These are phyloP conservation scores for Pedetes capensis DNA, from an alignment of 2,113 vertebrate species.

Conservation along the genomic window DNA sequence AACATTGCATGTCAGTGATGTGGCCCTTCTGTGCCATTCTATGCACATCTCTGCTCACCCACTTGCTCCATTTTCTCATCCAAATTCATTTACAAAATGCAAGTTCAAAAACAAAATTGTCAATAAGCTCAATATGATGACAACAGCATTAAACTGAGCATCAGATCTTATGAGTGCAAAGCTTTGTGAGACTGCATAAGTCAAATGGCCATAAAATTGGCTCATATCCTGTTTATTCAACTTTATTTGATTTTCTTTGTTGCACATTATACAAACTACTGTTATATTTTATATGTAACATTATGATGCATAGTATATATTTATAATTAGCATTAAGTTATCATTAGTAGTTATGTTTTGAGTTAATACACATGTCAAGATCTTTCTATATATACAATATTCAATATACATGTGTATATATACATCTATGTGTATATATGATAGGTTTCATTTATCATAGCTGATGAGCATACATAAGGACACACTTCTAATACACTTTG, in stretches of 20 bases:
- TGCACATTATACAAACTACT: background rate
- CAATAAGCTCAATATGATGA: background rate
- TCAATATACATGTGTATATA: background rate
- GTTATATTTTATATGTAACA: background rate
- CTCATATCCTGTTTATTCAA: background rate
- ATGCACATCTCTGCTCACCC: background rate
- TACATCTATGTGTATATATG: background rate
- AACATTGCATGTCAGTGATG: background rate
- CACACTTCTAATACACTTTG: background rate
- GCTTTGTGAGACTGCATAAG: rapidly evolving
- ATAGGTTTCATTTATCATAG: background rate
- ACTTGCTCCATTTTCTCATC: background rate
- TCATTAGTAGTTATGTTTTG: background rate
- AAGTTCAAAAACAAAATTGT: background rate
- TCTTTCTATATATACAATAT: background rate
- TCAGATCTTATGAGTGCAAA: background rate
- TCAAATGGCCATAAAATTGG: background rate
- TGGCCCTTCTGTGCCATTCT: too few relatives aligned
- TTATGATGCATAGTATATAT: background rate
- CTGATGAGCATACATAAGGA: background rate
- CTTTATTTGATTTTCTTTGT: background rate
- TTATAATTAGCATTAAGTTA: background rate
- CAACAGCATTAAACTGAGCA: background rate
- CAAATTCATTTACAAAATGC: background rate
- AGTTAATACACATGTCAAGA: background rate